Conservation (phyloP, 1,140 invertebrate species). For the Ladona fulva region DNA sequence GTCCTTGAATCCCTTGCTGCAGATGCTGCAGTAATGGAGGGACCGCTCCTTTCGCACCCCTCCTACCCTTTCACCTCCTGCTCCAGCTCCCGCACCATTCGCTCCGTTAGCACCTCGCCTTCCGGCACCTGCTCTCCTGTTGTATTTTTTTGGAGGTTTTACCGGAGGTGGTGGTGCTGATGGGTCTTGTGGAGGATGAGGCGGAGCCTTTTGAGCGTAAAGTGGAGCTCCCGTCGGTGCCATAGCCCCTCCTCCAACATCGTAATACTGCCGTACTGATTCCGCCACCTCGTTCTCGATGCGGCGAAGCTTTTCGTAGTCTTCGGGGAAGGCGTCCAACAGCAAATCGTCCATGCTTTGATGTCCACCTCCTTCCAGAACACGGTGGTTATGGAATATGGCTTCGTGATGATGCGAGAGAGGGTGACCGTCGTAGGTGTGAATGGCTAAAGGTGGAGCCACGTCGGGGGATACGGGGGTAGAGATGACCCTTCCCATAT, state of each 20-base stretch:
- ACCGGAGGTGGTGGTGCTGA: constrained; percentile 20
- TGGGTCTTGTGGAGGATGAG: constrained; percentile 20
- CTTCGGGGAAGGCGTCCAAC: constrained; percentile 47
- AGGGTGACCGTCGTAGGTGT: background rate
- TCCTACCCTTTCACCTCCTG: constrained; percentile 13
- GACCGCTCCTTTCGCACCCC: constrained; percentile 64
- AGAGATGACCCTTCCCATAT: background rate
- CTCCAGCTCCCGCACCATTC: constrained; percentile 16
- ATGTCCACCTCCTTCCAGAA: constrained; percentile 38
- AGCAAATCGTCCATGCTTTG: constrained; percentile 32
- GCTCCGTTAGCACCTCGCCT: constrained; percentile 16
- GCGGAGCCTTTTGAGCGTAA: background rate
- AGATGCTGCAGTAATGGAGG: constrained; percentile 82
- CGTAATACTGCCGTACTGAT: constrained; percentile 43
- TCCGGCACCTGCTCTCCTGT: constrained; percentile 22
- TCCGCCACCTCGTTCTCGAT: constrained; percentile 33
- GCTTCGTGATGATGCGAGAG: background rate
- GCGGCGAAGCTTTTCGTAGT: constrained; percentile 59
- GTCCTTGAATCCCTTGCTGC: constrained; percentile 87
- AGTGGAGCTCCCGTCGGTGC: constrained; percentile 31
- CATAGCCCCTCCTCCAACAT: constrained; percentile 32
- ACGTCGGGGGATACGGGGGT: background rate
- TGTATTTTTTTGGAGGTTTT: constrained; percentile 25
- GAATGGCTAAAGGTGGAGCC: background rate
- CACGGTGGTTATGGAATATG: constrained; percentile 16